These are phyloP conservation scores for Cherax destructor DNA, from an alignment of 1,140 invertebrate genomes.

Conservation along the genomic window DNA sequence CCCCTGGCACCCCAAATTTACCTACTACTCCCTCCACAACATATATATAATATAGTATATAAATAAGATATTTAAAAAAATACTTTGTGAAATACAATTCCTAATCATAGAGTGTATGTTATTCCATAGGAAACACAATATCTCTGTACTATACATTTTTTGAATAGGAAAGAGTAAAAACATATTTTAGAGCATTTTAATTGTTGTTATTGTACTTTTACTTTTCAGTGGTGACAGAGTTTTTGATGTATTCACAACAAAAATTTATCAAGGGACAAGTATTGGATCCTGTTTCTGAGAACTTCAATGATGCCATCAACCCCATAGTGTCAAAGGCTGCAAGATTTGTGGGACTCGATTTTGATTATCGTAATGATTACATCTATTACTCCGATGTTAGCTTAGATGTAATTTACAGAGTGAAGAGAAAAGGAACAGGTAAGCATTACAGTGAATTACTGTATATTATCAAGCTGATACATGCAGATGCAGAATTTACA, in stretches of 20 bases:
- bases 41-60: no score
- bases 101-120: background rate
- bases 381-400: conserved; percentile 98
- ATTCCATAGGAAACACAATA: background rate
- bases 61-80: no score
- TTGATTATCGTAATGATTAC: conserved; percentile 91
- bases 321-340: conserved; percentile 89
- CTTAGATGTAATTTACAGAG: conserved; percentile 96
- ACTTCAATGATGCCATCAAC: conserved; percentile 93
- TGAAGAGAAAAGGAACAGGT: conserved; percentile 91
- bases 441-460: conserved; percentile 24
- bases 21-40: no score
- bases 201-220: background rate
- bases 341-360: conserved; percentile 97
- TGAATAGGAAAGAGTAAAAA: background rate
- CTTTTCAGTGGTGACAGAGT: conserved; percentile 83
- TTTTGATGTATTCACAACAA: conserved; percentile 97
- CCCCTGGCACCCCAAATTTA: no score
- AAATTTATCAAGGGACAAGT: conserved; percentile 97
- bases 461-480: no score
- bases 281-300: conserved; percentile 89
- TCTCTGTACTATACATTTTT: background rate
- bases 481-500: no score
- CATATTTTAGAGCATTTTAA: background rate
- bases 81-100: background rate